Conservation (phyloP, 2,113 vertebrate genomes). For the Jacana jacana region DNA sequence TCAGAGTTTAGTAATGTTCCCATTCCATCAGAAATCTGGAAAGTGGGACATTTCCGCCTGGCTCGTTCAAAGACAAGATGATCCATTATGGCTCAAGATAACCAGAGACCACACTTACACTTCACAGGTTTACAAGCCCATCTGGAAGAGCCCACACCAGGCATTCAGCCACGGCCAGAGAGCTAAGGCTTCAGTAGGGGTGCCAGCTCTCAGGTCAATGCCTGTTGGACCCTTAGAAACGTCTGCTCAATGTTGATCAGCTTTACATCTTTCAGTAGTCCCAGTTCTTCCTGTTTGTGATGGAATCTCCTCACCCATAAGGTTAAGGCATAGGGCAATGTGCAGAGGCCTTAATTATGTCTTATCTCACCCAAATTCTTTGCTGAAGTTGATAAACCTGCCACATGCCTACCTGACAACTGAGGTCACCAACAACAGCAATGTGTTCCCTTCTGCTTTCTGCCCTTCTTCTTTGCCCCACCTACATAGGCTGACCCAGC, state of each 20-base stretch:
- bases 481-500: not conserved
- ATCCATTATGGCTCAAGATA: not conserved
- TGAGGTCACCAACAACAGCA: not conserved
- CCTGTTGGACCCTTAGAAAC: not conserved
- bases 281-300: not conserved
- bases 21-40: not conserved
- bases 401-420: not conserved
- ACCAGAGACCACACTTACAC: not conserved
- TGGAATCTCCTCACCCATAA: not conserved
- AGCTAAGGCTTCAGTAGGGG: not conserved
- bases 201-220: not conserved
- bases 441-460: not conserved
- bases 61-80: not conserved
- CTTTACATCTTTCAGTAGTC: not conserved
- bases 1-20: not conserved
- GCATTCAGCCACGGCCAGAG: not conserved
- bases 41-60: not conserved
- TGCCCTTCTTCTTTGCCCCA: not conserved
- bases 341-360: conserved; percentile 5
- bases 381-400: not conserved
- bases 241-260: not conserved
- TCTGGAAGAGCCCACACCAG: not conserved
- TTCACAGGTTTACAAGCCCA: not conserved
- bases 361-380: conserved; percentile 41
- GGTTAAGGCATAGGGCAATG: not conserved